phyloP scores from a whole-genome alignment of 2,113 vertebrate species.

The Sinocyclocheilus anophthalmus region DNA sequence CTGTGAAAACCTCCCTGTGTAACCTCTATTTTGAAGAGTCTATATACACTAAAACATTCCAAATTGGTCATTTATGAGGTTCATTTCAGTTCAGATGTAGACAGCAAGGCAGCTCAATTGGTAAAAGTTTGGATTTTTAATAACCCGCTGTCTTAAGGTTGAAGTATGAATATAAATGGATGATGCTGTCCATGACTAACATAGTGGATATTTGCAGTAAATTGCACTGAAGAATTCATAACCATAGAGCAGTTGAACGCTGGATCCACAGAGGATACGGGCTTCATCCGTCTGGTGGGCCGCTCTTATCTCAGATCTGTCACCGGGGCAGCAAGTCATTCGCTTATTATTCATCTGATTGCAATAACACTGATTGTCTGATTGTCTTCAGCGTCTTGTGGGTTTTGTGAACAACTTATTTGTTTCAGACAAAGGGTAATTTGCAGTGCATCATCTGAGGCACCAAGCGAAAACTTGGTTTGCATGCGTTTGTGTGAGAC shows the following conservation, averaged over 20 bases:
- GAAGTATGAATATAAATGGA: slow-evolving; percentile 2
- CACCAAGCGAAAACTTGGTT: not conserved
- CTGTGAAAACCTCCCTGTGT: too few relatives aligned
- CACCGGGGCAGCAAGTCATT: not conserved
- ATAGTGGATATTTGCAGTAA: slow-evolving; percentile 19
- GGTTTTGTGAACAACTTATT: not conserved
- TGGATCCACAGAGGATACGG: not conserved
- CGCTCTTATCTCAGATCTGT: slow-evolving; percentile 6
- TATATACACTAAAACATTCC: not conserved
- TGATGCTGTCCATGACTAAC: not conserved
- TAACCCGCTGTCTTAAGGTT: not conserved
- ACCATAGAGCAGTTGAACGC: not conserved
- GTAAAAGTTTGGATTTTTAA: not conserved
- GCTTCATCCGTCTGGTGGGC: not conserved
- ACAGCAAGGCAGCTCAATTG: not conserved
- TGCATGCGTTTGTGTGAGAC: not conserved
- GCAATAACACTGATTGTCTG: not conserved
- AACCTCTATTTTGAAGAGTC: too few relatives aligned
- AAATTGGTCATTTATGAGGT: not conserved
- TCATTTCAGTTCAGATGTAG: not conserved
- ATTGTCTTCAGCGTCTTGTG: not conserved
- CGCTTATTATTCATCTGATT: slow-evolving; percentile 17
- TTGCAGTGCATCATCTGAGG: slow-evolving; percentile 7
- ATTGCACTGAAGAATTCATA: slow-evolving; percentile 38
- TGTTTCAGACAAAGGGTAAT: not conserved